Evolutionary conservation across 64 coral and sea anemone species (phyloP).

Genomic region (Acropora yongei): DNA sequence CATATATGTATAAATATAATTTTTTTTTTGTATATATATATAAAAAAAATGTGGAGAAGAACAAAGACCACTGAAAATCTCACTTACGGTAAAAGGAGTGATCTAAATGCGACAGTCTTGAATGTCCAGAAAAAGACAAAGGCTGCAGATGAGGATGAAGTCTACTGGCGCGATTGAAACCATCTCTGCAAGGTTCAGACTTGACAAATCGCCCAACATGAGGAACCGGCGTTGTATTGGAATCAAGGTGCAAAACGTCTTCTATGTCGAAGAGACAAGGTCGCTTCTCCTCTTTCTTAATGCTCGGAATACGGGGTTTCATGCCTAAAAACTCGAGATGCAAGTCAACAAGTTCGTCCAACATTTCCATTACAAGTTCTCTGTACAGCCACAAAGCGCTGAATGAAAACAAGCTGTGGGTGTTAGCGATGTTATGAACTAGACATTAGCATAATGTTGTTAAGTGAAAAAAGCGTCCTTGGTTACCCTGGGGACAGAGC

Average conservation of each 20-base stretch:
- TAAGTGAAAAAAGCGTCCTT: not conserved
- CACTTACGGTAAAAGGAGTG: slow-evolving; percentile 21
- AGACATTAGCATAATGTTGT: slow-evolving; percentile 40
- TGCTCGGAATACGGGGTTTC: not conserved
- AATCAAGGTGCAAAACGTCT: not conserved
- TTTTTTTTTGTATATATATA: not conserved
- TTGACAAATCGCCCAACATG: not conserved
- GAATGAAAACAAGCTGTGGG: slow-evolving; percentile 2
- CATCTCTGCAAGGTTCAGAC: not conserved
- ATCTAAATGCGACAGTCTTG: not conserved
- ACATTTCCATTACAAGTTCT: slow-evolving; percentile 1
- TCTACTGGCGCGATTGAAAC: not conserved
- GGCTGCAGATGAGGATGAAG: not conserved
- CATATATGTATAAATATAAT: too few relatives aligned
- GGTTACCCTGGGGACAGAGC: not conserved
- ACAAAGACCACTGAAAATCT: not conserved
- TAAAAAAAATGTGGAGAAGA: not conserved
- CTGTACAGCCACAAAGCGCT: not conserved
- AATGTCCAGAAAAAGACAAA: not conserved
- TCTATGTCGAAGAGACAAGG: slow-evolving; percentile 33
- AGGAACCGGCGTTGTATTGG: not conserved
- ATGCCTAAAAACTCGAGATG: slow-evolving; percentile 6
- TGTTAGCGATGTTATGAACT: not conserved
- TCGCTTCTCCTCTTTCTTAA: slow-evolving; percentile 13
- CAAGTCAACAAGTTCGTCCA: slow-evolving; percentile 8